Evolutionary conservation across 2,797 vertebrate species (phyloP).

Genomic region (Lacerta agilis): DNA sequence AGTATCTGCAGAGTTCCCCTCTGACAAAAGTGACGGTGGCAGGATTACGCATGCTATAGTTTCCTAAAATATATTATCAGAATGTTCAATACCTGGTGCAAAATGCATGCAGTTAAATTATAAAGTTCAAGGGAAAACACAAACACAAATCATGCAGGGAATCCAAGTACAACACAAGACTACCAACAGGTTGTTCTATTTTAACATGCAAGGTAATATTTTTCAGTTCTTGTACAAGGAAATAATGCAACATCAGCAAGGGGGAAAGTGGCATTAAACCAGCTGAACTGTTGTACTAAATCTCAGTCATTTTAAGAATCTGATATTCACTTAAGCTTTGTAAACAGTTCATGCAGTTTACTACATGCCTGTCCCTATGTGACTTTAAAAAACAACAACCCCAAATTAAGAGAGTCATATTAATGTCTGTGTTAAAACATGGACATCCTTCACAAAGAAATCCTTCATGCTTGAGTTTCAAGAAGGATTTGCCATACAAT

Average conservation of each 20-base stretch:
- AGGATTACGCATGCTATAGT: constrained; percentile 32
- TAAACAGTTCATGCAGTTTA: not conserved
- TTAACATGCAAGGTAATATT: not conserved
- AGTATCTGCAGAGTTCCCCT: constrained; percentile 18
- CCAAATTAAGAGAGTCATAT: too few relatives aligned
- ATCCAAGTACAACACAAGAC: not conserved
- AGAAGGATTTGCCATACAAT: not conserved
- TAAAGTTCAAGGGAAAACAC: not conserved
- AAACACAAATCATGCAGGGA: not conserved
- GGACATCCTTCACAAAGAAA: not conserved
- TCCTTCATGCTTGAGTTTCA: not conserved
- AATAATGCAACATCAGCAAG: not conserved
- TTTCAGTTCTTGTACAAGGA: not conserved
- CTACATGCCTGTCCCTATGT: not conserved
- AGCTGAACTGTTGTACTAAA: not conserved
- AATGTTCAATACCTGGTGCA: constrained; percentile 19
- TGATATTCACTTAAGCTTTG: not conserved
- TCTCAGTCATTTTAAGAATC: not conserved
- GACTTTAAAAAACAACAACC: not conserved
- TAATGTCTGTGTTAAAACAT: not conserved
- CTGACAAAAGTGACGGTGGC: constrained; percentile 30
- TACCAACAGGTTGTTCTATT: not conserved
- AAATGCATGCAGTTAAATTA: not conserved
- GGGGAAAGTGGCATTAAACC: not conserved
- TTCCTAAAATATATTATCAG: constrained; percentile 60